A percentile compares a stretch with the other conserved stretches of the same genome.
phyloP scores from a whole-genome alignment of 1,140 invertebrate species.

The Anagrus nilaparvatae region DNA sequence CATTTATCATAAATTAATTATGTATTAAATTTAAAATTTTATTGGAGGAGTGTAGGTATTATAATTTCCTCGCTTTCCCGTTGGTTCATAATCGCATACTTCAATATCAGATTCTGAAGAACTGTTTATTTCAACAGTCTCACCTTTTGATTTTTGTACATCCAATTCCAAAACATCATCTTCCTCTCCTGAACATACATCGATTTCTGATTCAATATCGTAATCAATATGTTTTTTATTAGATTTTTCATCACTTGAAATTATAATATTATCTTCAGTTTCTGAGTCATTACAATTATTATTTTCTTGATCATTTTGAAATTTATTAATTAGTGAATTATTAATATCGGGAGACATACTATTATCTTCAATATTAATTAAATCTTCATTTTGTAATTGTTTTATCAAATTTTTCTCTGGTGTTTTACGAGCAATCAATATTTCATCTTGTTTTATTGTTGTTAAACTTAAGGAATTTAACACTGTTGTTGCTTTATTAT shows the following conservation, averaged over 20 bases:
- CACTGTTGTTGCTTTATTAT: too few relatives aligned
- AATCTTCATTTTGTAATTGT: conserved; percentile 12
- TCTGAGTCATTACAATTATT: conserved; percentile 18
- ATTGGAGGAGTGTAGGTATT: conserved; percentile 12
- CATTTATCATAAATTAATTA: too few relatives aligned
- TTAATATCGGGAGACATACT: conserved; percentile 15
- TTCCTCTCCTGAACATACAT: conserved; percentile 28
- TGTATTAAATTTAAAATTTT: too few relatives aligned
- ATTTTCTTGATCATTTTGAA: conserved; percentile 19
- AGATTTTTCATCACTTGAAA: conserved; percentile 6
- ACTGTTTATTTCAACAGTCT: conserved; percentile 19
- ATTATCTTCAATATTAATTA: conserved; percentile 21
- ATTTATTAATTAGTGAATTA: conserved; percentile 4
- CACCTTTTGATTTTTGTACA: conserved; percentile 15
- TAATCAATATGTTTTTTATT: conserved; percentile 16
- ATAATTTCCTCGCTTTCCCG: conserved; percentile 20
- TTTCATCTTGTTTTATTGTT: conserved; percentile 1
- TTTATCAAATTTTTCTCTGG: background rate
- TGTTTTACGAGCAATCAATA: background rate
- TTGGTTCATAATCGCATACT: conserved; percentile 27
- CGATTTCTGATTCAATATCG: conserved; percentile 29
- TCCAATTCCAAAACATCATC: conserved; percentile 29
- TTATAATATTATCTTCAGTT: conserved; percentile 5
- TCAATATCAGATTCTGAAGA: conserved; percentile 27
- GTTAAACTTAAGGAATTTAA: too few relatives aligned